Conservation (phyloP, 2,888 invertebrate species). For the Nymphalis c-album region DNA sequence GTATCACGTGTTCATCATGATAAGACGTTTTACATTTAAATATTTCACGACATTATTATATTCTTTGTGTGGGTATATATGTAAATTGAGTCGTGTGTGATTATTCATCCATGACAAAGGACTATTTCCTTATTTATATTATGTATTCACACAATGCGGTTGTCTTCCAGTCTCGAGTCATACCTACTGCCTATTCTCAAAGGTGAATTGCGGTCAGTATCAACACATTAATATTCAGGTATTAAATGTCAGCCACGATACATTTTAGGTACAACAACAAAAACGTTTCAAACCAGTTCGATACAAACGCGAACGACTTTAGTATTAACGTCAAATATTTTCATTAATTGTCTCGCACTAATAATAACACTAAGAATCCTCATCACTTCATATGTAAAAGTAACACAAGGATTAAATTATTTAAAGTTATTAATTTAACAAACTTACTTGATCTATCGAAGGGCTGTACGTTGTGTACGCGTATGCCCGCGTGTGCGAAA, state of each 20-base stretch:
- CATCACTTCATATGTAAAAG: neutral
- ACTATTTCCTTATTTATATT: conserved; percentile 9
- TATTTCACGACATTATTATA: too few species aligned
- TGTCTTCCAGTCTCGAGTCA: neutral
- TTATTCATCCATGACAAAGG: conserved; percentile 15
- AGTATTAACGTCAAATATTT: neutral
- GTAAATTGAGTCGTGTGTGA: conserved; percentile 6
- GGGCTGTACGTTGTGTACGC: neutral
- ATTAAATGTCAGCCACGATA: neutral
- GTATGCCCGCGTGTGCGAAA: conserved; percentile 7
- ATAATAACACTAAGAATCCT: neutral
- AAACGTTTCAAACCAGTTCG: neutral
- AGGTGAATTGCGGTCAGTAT: neutral
- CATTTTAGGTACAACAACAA: neutral
- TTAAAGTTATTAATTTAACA: neutral
- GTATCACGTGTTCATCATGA: conserved; percentile 9
- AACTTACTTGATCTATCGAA: conserved; percentile 19
- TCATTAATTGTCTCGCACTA: neutral
- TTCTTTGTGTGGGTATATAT: neutral
- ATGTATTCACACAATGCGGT: neutral
- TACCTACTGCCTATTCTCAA: neutral
- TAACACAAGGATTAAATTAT: neutral
- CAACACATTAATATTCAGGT: neutral
- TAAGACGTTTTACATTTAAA: neutral
- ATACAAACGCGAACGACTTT: neutral